Conservation (phyloP, 2,888 invertebrate genomes). For the Aleiodes alternator region DNA sequence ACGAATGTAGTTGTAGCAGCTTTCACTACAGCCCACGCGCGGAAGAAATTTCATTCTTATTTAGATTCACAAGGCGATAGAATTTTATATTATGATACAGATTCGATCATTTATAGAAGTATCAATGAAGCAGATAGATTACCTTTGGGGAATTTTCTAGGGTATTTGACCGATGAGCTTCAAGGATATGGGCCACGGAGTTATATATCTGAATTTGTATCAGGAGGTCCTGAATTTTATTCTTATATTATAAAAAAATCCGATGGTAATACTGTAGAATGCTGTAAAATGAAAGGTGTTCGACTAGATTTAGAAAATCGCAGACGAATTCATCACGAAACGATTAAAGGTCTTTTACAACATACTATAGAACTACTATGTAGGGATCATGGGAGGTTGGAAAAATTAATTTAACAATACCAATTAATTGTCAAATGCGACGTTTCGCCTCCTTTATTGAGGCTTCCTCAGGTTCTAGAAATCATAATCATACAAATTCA, state of each 20-base stretch:
- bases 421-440: no score
- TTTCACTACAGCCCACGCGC: constrained; percentile 42
- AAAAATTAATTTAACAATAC: no score
- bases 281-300: no score
- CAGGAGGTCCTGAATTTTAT: no score
- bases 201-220: constrained; percentile 38
- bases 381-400: not conserved
- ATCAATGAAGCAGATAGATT: constrained; percentile 1
- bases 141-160: constrained; percentile 9
- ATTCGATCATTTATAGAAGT: constrained; percentile 29
- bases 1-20: constrained; percentile 36
- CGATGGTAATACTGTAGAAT: no score
- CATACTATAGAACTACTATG: not conserved
- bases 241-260: no score
- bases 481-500: no score
- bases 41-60: not conserved
- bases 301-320: constrained; percentile 36
- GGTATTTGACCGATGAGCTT: constrained; percentile 47
- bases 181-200: not conserved
- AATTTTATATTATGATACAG: no score
- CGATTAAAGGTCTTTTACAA: not conserved
- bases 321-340: constrained; percentile 4
- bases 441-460: no score
- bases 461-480: no score
- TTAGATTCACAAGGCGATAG: not conserved